Base-by-base conservation (phyloP, 2,888 invertebrate genomes). In the Drosophila kokeensis region DNA sequence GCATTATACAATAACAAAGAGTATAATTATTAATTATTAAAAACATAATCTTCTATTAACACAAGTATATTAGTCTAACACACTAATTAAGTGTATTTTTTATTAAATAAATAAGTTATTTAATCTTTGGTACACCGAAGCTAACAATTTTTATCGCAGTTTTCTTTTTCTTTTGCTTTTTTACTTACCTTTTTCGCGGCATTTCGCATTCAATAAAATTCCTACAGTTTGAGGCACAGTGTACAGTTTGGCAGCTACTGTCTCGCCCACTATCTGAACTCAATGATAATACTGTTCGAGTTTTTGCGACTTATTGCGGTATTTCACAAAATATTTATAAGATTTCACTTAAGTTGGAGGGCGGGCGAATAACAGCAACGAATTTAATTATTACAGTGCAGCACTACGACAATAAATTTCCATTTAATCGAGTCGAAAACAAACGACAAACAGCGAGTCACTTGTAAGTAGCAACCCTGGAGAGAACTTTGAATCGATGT, bases 101-200 rank as follows among this genome's bases (percentile, higher is more conserved):
- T 30, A 8, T 30, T 27, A 0, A 3, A 27, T 27, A 45, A 2
- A 2, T 21, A 24, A 0, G 27, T 8, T 21, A 8, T 24, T 24
- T 24, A 45, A 27, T 24, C 21, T 45, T 15, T 21, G 15, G 8
- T 4, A 24, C 15, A 21, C 15, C 8, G 21, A 45, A 15, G 7
- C 7, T 13, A 45, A 45, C 4, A 15, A 15, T 8, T 21, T 24
- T 15, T 45, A 45, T 15, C 15, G 15, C 4, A 21, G 21, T 45
- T 2, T 40, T 11, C 13, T 7, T 45, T 15, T 13, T 52, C 15
- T 18, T 15, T 13, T 36, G 2, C 3, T 5, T 24, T 54, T 70
- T 57, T 55, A 89, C 92, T 92, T 82, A 91, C 92, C 88, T 91
- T 82, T 89, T 91, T 42, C 90, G 92, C 70, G 91, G 87, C 91